A percentile compares a stretch with the other conserved stretches of the same genome.
phyloP scores from a whole-genome alignment of 2,113 vertebrate species.

The Anser brachyrhynchus region DNA sequence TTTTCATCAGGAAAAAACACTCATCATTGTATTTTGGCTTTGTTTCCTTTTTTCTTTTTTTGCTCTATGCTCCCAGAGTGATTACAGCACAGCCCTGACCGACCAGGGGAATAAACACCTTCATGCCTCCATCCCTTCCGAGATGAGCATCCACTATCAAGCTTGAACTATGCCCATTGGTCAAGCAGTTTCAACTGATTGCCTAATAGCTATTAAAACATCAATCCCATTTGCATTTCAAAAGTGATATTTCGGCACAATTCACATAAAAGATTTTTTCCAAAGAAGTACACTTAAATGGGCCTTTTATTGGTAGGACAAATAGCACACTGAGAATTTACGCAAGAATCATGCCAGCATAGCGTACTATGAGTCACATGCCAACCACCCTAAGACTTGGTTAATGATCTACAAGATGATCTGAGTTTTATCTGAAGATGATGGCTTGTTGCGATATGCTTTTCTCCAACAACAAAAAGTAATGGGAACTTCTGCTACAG shows the following conservation, averaged over 20 bases:
- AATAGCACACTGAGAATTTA: not conserved
- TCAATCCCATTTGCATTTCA: not conserved
- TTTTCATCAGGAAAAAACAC: not conserved
- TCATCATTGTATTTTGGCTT: not conserved
- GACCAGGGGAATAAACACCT: not conserved
- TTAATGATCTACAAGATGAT: constrained; percentile 29
- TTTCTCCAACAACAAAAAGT: not conserved
- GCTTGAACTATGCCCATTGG: not conserved
- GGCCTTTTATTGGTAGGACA: not conserved
- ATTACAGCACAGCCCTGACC: not conserved
- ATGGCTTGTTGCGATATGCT: accelerated
- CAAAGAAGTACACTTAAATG: constrained; percentile 25
- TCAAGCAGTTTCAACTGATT: not conserved
- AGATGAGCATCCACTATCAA: not conserved
- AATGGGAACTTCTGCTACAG: not conserved
- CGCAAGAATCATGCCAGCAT: not conserved
- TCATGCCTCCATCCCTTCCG: not conserved
- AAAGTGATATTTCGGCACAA: not conserved
- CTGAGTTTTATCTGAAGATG: not conserved
- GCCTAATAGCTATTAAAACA: not conserved
- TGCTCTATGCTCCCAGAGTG: not conserved
- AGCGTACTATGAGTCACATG: not conserved
- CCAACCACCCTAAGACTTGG: not conserved
- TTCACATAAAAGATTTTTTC: not conserved
- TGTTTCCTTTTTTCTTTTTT: not conserved